A percentile compares a stretch with the other conserved stretches of the same genome.
Evolutionary conservation across 2,113 vertebrate species (phyloP).

Genomic region (Numenius arquata): DNA sequence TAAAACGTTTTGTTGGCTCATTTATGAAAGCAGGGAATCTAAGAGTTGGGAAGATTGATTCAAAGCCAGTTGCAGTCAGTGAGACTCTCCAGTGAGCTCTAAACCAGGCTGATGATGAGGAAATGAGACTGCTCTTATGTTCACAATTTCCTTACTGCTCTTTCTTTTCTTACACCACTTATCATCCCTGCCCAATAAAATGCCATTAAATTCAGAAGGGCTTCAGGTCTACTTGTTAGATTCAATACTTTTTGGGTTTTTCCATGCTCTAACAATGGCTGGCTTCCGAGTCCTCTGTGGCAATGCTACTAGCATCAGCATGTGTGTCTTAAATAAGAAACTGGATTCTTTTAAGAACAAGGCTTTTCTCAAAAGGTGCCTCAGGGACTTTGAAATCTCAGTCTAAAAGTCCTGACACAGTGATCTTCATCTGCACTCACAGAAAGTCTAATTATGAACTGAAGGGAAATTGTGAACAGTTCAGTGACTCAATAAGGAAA

Average conservation of each 20-base stretch:
- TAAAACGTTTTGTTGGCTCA: not conserved
- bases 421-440: not conserved
- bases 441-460: not conserved
- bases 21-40: not conserved
- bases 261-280: not conserved
- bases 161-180: constrained; percentile 1
- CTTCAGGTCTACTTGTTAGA: not conserved
- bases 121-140: constrained; percentile 22
- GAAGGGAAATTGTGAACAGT: constrained; percentile 21
- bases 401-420: not conserved
- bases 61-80: not conserved
- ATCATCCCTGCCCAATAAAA: constrained; percentile 6
- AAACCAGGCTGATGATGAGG: not conserved
- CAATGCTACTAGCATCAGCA: not conserved
- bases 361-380: not conserved
- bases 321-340: not conserved
- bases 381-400: constrained; percentile 12
- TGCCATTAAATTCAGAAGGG: not conserved
- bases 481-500: constrained; percentile 27
- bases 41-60: not conserved
- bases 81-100: constrained; percentile 28
- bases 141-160: constrained; percentile 29
- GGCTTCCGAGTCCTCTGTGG: not conserved
- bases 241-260: not conserved
- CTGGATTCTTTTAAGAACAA: not conserved